Percentiles rank a stretch among this genome's conserved stretches.
Evolutionary conservation across 1,140 invertebrate species (phyloP).

Genomic region (Fopius arisanus): DNA sequence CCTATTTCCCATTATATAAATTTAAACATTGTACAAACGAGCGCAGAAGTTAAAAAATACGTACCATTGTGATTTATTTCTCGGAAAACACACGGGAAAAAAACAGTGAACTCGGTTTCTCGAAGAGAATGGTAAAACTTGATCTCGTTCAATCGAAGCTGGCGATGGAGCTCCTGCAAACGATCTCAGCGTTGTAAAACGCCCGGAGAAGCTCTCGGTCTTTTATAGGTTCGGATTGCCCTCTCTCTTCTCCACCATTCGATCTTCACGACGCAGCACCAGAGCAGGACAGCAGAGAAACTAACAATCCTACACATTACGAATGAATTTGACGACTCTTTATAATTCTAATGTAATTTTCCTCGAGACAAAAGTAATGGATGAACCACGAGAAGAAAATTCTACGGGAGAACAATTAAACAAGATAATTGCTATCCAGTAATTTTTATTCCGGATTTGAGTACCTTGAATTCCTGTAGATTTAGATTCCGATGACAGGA

Average conservation of each 20-base stretch:
- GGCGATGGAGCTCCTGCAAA: slow-evolving; percentile 27
- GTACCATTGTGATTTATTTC: not conserved
- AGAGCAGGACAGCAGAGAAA: not conserved
- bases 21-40: not conserved
- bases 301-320: not conserved
- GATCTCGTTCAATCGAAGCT: slow-evolving; percentile 19
- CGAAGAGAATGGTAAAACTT: not conserved
- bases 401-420: no score
- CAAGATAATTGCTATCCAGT: no score
- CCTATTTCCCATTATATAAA: not conserved
- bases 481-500: not conserved
- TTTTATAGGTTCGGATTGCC: not conserved
- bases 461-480: not conserved
- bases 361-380: no score
- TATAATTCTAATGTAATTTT: not conserved
- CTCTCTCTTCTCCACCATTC: no score
- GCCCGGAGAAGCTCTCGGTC: not conserved
- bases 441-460: not conserved
- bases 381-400: no score
- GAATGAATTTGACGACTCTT: not conserved
- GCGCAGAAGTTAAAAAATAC: not conserved
- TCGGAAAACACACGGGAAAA: not conserved
- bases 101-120: not conserved
- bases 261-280: not conserved
- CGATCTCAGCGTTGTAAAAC: slow-evolving; percentile 11